A percentile compares a stretch with the other conserved stretches of the same genome.
These are phyloP conservation scores for Pimpla rufipes DNA, from an alignment of 2,888 invertebrate species.

Conservation along the genomic window DNA sequence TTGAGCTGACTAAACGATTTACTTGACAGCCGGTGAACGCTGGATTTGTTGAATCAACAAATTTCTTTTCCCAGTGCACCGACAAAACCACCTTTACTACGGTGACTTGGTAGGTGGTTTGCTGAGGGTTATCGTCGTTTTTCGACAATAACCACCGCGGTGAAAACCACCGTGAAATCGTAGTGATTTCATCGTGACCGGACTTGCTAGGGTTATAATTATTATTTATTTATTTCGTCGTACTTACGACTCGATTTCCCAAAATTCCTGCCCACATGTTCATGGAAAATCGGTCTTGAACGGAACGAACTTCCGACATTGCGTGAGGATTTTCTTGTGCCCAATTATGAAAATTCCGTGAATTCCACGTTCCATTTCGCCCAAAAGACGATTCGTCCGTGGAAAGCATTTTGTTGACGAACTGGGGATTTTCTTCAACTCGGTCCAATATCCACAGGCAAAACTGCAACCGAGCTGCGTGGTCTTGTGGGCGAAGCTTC, in stretches of 20 bases:
- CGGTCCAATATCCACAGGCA: background rate
- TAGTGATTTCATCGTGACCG: too few relatives aligned
- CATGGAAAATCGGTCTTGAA: conserved; percentile 3
- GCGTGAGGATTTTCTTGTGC: conserved; percentile 24
- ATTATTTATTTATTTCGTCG: background rate
- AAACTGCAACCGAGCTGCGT: background rate
- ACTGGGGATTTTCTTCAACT: background rate
- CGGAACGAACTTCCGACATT: background rate
- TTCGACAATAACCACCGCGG: background rate
- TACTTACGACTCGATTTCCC: conserved; percentile 17
- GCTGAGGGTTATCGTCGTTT: too few relatives aligned
- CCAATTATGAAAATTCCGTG: conserved; percentile 31
- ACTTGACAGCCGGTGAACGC: too few relatives aligned
- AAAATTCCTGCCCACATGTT: conserved; percentile 44
- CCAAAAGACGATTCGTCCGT: conserved; percentile 36
- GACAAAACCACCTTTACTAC: too few relatives aligned
- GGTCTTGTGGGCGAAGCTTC: background rate
- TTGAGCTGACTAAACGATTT: too few relatives aligned
- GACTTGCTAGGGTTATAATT: background rate
- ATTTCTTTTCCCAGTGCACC: too few relatives aligned
- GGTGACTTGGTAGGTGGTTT: too few relatives aligned
- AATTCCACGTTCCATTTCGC: conserved; percentile 30
- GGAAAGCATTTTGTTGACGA: conserved; percentile 14
- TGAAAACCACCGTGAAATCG: too few relatives aligned
- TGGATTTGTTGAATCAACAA: too few relatives aligned